phyloP scores from a whole-genome alignment of 2,113 vertebrate genomes.

The Poeciliopsis retropinna region DNA sequence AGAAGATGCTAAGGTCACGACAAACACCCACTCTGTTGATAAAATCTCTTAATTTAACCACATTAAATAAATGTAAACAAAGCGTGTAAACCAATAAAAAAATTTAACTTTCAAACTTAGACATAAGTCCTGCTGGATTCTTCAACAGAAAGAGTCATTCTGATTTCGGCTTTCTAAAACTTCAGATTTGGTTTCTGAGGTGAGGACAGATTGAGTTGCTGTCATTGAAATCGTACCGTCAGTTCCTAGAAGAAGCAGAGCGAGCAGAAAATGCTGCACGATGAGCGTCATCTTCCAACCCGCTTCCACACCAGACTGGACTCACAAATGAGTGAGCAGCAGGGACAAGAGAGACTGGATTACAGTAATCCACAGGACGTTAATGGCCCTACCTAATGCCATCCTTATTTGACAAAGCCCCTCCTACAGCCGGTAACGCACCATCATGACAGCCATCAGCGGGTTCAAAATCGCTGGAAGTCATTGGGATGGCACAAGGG shows the following conservation, averaged over 20 bases:
- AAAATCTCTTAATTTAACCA: slow-evolving; percentile 26
- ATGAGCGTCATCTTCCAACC: slow-evolving; percentile 80
- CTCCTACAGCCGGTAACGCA: slow-evolving; percentile 68
- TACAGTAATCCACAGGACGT: slow-evolving; percentile 77
- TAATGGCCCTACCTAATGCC: slow-evolving; percentile 76
- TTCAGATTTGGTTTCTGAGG: not conserved
- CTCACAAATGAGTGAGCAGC: slow-evolving; percentile 50
- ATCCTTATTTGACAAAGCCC: slow-evolving; percentile 73
- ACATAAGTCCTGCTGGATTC: not conserved
- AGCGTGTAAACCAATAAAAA: not conserved
- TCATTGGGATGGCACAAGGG: slow-evolving; percentile 7
- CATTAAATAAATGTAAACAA: slow-evolving; percentile 10
- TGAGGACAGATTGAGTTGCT: not conserved
- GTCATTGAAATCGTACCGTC: slow-evolving; percentile 81
- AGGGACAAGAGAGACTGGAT: slow-evolving; percentile 68
- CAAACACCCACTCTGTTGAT: slow-evolving; percentile 9
- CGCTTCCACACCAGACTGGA: slow-evolving; percentile 44
- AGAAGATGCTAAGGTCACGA: slow-evolving; percentile 30
- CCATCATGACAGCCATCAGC: slow-evolving; percentile 24
- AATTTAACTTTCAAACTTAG: not conserved
- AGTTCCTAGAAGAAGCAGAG: slow-evolving; percentile 85
- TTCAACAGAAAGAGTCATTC: not conserved
- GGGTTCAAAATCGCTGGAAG: slow-evolving; percentile 18
- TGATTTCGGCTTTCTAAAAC: not conserved
- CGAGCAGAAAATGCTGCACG: slow-evolving; percentile 76